phyloP scores from a whole-genome alignment of 2,888 invertebrate species.

The Cephus spinipes region DNA sequence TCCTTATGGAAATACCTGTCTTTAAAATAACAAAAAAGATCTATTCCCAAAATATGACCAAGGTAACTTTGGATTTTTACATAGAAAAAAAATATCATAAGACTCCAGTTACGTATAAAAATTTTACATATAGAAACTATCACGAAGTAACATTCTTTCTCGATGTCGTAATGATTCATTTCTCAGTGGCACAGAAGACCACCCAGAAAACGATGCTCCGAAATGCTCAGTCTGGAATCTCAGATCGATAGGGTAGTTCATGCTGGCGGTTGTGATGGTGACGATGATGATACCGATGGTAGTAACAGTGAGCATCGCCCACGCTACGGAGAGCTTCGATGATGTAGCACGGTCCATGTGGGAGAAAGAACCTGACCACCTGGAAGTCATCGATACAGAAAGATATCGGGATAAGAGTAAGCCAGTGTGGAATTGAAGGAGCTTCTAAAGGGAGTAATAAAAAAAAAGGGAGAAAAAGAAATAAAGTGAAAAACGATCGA shows the following conservation, averaged over 20 bases:
- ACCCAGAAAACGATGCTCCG: slow-evolving; percentile 58
- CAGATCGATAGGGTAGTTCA: slow-evolving; percentile 50
- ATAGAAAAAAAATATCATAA: not conserved
- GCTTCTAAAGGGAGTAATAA: slow-evolving; percentile 36
- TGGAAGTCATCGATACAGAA: slow-evolving; percentile 57
- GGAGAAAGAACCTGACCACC: slow-evolving; percentile 42
- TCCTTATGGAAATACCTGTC: no score
- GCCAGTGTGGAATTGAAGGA: slow-evolving; percentile 59
- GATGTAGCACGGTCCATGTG: slow-evolving; percentile 36
- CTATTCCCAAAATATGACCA: no score
- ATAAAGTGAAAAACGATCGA: not conserved
- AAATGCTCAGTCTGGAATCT: slow-evolving; percentile 53
- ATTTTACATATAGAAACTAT: not conserved
- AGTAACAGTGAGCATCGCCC: slow-evolving; percentile 50
- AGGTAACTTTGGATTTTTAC: not conserved
- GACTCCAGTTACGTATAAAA: not conserved
- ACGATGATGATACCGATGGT: not conserved
- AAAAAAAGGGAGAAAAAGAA: not conserved
- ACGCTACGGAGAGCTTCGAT: slow-evolving; percentile 48
- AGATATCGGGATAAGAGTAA: slow-evolving; percentile 60
- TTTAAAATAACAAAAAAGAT: no score
- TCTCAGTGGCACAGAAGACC: slow-evolving; percentile 52
- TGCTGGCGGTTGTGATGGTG: not conserved
- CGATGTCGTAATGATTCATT: slow-evolving; percentile 52
- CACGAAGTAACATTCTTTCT: not conserved